Base-by-base conservation (phyloP, 2,888 invertebrate genomes). In the Bellardia pandia region DNA sequence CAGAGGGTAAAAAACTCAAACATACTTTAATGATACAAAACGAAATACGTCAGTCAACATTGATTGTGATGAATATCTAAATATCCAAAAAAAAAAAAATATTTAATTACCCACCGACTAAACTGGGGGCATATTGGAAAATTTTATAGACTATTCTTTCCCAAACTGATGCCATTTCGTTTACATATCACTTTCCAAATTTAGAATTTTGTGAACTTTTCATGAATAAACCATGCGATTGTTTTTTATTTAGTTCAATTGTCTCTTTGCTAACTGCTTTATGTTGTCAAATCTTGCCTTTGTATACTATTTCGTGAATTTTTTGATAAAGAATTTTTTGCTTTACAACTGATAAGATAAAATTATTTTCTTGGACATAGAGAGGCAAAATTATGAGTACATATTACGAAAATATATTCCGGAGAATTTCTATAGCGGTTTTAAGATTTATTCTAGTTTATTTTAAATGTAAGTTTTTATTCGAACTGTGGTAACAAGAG, bases 1-100 rank as follows among this genome's bases (percentile, higher is more conserved):
- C 93, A 77, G 90, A 90, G 64, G 93, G 92, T 81, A 93, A 85
- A 84, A 93, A 93, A 66, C 91, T 90, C 9, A 92, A 68, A 68
- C 91, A 91, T 13, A 91, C 92, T 92, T 78, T 42, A 56, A 83
- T 82, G 48, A 75, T 33, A 68, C 48, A 82, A 64, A 51, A 60
- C 14, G 81, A 77, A 89, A 88, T 45, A 58, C 58, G 72, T 60
- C 37, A 79, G 72, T 60, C 37, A 79, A 78, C 37, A 40, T 72
- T 62, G 53, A 51, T 56, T 64, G 6, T 56, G 9, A 45, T 45
- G 45, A 3, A 45, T 45, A 45, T 13, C 45, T 45, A 56, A 48
- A 40, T 7, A 78, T 11, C 45, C n/a, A n/a, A n/a, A n/a, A 3
- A 48, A 58, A 14, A 69, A 23, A 56, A 11, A 3, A 30, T 23